Conservation (phyloP, 2,113 vertebrate species). For the Rhabdornis inornatus region DNA sequence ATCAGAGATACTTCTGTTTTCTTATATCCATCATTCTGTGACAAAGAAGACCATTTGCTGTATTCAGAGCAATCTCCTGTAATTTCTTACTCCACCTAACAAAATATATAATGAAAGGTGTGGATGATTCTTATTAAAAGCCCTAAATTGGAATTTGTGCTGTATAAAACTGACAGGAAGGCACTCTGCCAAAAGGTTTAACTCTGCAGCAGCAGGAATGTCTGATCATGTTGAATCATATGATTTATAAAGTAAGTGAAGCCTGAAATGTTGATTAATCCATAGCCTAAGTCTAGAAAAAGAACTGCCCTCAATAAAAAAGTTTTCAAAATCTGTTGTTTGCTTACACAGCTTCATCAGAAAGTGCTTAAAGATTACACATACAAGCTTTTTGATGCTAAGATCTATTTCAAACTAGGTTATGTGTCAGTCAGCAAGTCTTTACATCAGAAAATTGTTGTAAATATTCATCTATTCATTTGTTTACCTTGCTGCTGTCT, state of each 20-base stretch:
- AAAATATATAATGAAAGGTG: background rate
- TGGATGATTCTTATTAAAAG: background rate
- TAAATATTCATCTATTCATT: background rate
- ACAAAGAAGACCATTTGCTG: background rate
- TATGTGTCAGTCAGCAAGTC: background rate
- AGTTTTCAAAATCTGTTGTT: background rate
- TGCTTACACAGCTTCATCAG: background rate
- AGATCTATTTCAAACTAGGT: background rate
- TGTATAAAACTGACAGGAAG: background rate
- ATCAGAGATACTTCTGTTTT: background rate
- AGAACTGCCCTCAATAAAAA: background rate
- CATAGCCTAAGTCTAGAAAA: background rate
- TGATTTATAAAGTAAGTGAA: background rate
- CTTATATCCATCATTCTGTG: background rate
- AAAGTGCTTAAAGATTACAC: background rate
- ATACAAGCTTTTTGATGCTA: background rate
- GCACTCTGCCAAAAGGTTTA: background rate
- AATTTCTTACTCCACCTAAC: background rate
- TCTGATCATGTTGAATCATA: background rate
- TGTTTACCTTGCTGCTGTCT: background rate
- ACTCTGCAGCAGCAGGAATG: background rate
- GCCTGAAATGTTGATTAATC: background rate
- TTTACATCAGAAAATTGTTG: background rate
- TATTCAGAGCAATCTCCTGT: background rate
- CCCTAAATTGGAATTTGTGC: background rate